Percentiles rank a stretch among this genome's conserved stretches.
Evolutionary conservation across 2,797 vertebrate genomes (phyloP).

Genomic region (Poeciliopsis turneri): DNA sequence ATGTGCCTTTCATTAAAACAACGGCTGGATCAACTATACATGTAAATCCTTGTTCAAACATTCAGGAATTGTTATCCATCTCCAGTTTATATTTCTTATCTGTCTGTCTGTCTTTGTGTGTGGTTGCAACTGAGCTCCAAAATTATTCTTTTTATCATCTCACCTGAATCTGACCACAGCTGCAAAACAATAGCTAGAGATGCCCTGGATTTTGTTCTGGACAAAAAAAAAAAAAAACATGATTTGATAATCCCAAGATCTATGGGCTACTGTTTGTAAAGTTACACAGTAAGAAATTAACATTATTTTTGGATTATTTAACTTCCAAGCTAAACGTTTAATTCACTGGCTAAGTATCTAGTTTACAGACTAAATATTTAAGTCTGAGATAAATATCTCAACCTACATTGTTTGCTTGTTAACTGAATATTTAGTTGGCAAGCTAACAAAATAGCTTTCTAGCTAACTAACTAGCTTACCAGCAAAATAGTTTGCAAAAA

Average conservation of each 20-base stretch:
- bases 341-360: no score
- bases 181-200: conserved; percentile 24
- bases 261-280: no score
- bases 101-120: background rate
- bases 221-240: conserved; percentile 28
- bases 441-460: no score
- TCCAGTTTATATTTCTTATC: background rate
- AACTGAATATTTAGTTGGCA: no score
- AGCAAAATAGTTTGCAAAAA: no score
- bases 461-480: no score
- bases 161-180: conserved; percentile 25
- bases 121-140: background rate
- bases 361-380: no score
- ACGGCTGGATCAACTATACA: background rate
- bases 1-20: background rate
- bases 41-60: background rate
- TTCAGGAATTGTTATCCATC: background rate
- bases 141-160: background rate
- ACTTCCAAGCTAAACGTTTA: no score
- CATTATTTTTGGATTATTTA: no score
- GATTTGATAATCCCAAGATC: conserved; percentile 15
- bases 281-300: no score
- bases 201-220: conserved; percentile 32
- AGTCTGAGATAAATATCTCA: no score
- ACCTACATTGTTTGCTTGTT: no score